A percentile compares a stretch with the other conserved stretches of the same genome.
Evolutionary conservation across 1,140 invertebrate species (phyloP).

Genomic region (Eumaeus atala): DNA sequence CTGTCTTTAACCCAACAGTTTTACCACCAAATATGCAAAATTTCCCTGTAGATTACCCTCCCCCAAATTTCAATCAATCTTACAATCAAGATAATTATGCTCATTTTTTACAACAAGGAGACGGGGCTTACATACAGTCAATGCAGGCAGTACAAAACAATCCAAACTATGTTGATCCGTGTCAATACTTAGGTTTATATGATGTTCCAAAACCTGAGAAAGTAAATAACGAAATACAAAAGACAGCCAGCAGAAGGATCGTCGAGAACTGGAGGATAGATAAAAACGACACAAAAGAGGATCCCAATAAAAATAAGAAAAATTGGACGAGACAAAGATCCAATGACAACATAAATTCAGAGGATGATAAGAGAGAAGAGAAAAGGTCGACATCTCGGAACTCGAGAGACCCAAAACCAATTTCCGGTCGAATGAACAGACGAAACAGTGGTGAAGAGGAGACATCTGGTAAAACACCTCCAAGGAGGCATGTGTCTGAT

Average conservation of each 20-base stretch:
- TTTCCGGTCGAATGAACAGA: slow-evolving; percentile 31
- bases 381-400: slow-evolving; percentile 34
- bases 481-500: slow-evolving; percentile 60
- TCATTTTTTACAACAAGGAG: slow-evolving; percentile 60
- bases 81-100: slow-evolving; percentile 42
- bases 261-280: slow-evolving; percentile 59
- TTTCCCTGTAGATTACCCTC: slow-evolving; percentile 44
- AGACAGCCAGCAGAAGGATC: slow-evolving; percentile 34
- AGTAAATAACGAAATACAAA: slow-evolving; percentile 53
- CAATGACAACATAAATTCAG: slow-evolving; percentile 44
- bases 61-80: slow-evolving; percentile 32
- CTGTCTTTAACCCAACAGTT: slow-evolving; percentile 47
- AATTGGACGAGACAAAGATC: slow-evolving; percentile 47
- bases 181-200: slow-evolving; percentile 26
- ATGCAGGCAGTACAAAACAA: slow-evolving; percentile 33
- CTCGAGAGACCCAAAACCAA: slow-evolving; percentile 30
- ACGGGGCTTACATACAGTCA: slow-evolving; percentile 57
- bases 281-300: slow-evolving; percentile 43
- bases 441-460: slow-evolving; percentile 40
- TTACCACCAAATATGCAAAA: slow-evolving; percentile 39
- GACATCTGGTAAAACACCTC: slow-evolving; percentile 33
- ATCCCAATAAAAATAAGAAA: slow-evolving; percentile 45
- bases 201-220: slow-evolving; percentile 37
- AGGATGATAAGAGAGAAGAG: slow-evolving; percentile 40
- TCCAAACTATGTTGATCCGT: slow-evolving; percentile 37